Evolutionary conservation across 2,113 vertebrate species (phyloP).

Genomic region (Hiodon tergisus): DNA sequence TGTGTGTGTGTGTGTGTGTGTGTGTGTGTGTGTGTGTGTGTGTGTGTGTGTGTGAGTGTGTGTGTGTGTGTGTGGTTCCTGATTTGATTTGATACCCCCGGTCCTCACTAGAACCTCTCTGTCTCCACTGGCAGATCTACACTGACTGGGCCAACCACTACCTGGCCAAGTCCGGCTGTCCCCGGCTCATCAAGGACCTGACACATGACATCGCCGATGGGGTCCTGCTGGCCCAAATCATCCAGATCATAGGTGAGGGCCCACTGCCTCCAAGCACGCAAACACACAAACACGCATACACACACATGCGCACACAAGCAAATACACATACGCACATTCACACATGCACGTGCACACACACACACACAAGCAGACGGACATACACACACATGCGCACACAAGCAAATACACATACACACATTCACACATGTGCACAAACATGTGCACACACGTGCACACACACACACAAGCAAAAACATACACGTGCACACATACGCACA

Average conservation of each 20-base stretch:
- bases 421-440: no score
- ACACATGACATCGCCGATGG: slow-evolving; percentile 95
- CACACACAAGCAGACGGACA: no score
- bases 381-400: no score
- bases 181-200: slow-evolving; percentile 93
- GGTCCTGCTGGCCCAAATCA: slow-evolving; percentile 96
- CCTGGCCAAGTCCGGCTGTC: slow-evolving; percentile 94
- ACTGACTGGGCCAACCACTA: slow-evolving; percentile 99
- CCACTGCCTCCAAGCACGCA: background rate
- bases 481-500: no score
- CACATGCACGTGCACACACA: slow-evolving; percentile 29
- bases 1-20: no score
- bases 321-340: slow-evolving; percentile 13
- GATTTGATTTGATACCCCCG: no score
- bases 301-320: background rate
- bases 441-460: no score
- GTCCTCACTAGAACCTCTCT: slow-evolving; percentile 14
- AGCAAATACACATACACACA: no score
- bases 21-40: no score
- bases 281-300: background rate
- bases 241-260: slow-evolving; percentile 93
- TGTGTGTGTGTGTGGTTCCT: slow-evolving; percentile 12
- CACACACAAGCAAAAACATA: no score
- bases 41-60: no score
- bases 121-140: slow-evolving; percentile 76